Percentiles rank a stretch among this genome's conserved stretches.
These are phyloP conservation scores for Athrips mouffetella DNA, from an alignment of 2,888 invertebrate species.

Conservation along the genomic window DNA sequence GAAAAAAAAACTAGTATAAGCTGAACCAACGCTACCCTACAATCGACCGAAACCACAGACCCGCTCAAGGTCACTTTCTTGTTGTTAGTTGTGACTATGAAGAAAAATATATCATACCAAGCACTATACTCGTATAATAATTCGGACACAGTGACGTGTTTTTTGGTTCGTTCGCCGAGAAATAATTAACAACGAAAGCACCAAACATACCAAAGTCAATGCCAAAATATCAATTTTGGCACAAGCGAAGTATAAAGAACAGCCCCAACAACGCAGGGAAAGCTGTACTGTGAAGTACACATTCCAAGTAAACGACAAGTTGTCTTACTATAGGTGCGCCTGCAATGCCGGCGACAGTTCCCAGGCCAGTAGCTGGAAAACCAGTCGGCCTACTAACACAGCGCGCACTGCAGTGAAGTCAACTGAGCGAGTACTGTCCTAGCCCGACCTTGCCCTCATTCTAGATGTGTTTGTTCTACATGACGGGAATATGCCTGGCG, in stretches of 20 bases:
- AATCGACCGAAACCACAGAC: too few relatives aligned
- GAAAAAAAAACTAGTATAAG: too few relatives aligned
- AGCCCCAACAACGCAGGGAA: too few relatives aligned
- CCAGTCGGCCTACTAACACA: not conserved
- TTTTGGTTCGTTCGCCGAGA: too few relatives aligned
- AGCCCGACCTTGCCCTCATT: not conserved
- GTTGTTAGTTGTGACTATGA: too few relatives aligned
- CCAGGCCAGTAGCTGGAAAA: not conserved
- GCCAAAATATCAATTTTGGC: not conserved
- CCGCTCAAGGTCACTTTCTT: too few relatives aligned
- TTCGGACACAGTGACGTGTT: too few relatives aligned
- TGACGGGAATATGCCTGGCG: not conserved
- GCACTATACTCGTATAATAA: too few relatives aligned
- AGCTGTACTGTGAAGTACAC: not conserved
- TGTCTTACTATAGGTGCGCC: constrained; percentile 1
- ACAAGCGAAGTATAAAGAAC: too few relatives aligned
- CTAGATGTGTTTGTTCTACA: not conserved
- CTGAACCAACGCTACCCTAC: too few relatives aligned
- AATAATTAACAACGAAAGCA: not conserved
- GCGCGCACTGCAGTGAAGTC: not conserved
- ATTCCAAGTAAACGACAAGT: constrained; percentile 19
- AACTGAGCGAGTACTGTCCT: not conserved
- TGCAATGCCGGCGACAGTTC: too few relatives aligned
- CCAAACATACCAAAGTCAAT: not conserved
- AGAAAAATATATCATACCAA: too few relatives aligned